Base-by-base conservation (phyloP, 2,888 invertebrate species). In the Tipula unca region DNA sequence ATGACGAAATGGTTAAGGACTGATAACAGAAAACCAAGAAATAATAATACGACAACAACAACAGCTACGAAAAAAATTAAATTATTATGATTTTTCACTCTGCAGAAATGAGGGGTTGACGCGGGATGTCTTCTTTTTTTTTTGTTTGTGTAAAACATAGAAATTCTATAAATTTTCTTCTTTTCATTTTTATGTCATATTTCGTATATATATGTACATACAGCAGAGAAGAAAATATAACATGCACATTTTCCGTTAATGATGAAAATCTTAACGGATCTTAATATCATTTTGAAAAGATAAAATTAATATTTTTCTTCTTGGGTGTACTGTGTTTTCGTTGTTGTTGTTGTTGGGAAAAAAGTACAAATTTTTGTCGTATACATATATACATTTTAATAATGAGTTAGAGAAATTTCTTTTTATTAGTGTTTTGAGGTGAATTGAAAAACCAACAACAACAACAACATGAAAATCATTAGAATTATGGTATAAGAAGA, bases 1-100 rank as follows among this genome's bases (percentile, higher is more conserved):
- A 69, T 69, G 69, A 69, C 69, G 69, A 69, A 69, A 69, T 69
- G 69, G 69, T 69, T 69, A 69, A 69, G 69, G 69, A 69, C 69
- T 69, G 69, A 69, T 69, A 69, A 69, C 69, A 69, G 69, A 69
- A 69, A 69, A 69, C 69, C 69, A 69, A 69, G 25, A 25, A 25
- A 25, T 54, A 20, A 69, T 69, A 69, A 69, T 69, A 69, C 69
- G 25, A 69, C 69, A 69, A 54, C 20, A 54, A 54, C n/a, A 48
- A 6, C 4, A 36, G n/a, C n/a, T n/a, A n/a, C n/a, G 2, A 13
- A 39, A 8, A 48, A 48, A 69, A 69, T 69, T 69, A 69, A 69
- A 69, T 69, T 69, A 69, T 69, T 69, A 69, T 69, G 69, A 69
- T 69, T 69, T 69, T 69, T 69, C 69, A 69, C 69, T 69, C 3